Percentiles rank a stretch among this genome's conserved stretches.
Evolutionary conservation across 1,140 invertebrate species (phyloP).

Genomic region (Musca vetustissima): DNA sequence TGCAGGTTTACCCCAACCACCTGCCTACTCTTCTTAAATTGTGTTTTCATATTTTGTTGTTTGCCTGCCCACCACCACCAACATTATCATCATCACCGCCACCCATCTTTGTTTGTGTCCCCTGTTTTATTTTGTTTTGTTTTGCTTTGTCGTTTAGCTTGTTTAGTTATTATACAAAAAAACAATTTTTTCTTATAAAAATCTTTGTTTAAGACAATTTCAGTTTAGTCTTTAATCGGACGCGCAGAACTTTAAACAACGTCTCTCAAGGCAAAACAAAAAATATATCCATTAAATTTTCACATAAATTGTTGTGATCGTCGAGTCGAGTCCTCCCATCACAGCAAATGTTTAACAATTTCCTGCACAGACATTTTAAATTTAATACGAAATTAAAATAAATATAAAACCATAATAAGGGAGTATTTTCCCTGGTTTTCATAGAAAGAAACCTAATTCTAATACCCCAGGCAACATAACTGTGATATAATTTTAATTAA

Average conservation of each 20-base stretch:
- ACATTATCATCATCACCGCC: too few species aligned
- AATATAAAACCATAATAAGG: background rate
- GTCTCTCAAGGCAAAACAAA: background rate
- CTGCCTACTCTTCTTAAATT: too few species aligned
- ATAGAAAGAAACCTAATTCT: background rate
- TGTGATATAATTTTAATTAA: constrained; percentile 8
- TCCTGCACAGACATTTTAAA: constrained; percentile 7
- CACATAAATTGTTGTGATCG: background rate
- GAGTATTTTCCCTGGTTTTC: too few species aligned
- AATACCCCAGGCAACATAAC: constrained; percentile 1
- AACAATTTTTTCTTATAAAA: constrained; percentile 18
- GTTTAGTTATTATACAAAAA: too few species aligned
- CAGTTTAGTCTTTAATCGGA: constrained; percentile 22
- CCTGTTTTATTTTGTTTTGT: too few species aligned
- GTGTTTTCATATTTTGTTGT: too few species aligned
- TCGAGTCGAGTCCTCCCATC: too few species aligned
- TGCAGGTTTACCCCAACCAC: too few species aligned
- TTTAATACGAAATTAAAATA: constrained; percentile 16
- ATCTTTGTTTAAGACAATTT: constrained; percentile 8
- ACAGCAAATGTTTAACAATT: constrained; percentile 2
- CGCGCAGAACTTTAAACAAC: constrained; percentile 12
- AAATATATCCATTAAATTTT: background rate
- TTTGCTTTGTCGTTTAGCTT: too few species aligned
- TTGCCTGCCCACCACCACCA: too few species aligned
- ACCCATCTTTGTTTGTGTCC: too few species aligned